Conservation (phyloP, 2,113 vertebrate genomes). For the Marmota monax region DNA sequence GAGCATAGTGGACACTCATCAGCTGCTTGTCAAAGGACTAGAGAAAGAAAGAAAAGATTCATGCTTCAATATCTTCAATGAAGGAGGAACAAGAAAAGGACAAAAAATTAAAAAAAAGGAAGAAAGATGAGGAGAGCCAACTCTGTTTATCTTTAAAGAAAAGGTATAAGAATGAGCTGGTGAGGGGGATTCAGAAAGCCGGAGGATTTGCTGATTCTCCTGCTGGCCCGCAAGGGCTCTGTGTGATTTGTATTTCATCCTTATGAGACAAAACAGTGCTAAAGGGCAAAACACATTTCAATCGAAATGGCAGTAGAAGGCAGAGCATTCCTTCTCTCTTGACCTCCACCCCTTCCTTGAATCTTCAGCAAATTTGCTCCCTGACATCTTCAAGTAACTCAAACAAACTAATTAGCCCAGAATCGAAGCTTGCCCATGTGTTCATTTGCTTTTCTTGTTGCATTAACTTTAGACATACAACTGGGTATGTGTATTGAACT, state of each 20-base stretch:
- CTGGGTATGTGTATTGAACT: not conserved
- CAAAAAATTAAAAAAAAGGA: too few relatives aligned
- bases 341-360: not conserved
- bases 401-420: not conserved
- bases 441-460: not conserved
- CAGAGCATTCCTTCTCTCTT: not conserved
- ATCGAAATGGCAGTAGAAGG: slow-evolving; percentile 10
- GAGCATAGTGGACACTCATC: not conserved
- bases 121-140: not conserved
- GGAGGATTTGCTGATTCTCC: not conserved
- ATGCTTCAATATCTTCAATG: not conserved
- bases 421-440: not conserved
- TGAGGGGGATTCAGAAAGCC: not conserved
- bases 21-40: not conserved
- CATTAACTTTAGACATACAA: not conserved
- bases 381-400: not conserved
- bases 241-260: not conserved
- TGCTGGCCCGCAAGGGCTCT: not conserved
- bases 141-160: slow-evolving; percentile 11
- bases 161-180: not conserved
- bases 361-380: not conserved
- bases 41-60: not conserved
- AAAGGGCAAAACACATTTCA: not conserved
- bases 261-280: not conserved
- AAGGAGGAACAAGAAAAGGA: not conserved